Conservation (phyloP, 1,140 invertebrate genomes). For the Portunus trituberculatus region DNA sequence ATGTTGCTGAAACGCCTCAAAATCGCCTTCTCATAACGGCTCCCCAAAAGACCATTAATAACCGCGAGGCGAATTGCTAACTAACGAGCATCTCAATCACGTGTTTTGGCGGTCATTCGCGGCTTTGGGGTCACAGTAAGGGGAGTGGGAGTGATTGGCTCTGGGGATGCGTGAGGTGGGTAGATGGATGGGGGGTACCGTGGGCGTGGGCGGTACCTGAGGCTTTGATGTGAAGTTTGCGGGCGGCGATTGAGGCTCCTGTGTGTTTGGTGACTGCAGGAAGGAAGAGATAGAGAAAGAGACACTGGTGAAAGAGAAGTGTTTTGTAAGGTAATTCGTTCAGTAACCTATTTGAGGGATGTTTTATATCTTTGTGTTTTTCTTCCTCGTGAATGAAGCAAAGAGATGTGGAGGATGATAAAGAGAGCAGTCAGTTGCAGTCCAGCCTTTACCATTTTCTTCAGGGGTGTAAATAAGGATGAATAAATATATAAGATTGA, state of each 20-base stretch:
- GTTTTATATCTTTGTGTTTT: too few relatives aligned
- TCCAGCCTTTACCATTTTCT: too few relatives aligned
- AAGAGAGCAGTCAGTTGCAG: too few relatives aligned
- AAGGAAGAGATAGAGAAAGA: neutral
- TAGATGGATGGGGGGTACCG: neutral
- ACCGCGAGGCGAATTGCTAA: neutral
- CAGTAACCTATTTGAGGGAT: too few relatives aligned
- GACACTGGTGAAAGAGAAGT: too few relatives aligned
- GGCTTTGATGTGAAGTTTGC: neutral
- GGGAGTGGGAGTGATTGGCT: neutral
- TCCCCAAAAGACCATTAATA: neutral
- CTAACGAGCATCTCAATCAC: neutral
- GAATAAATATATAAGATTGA: too few relatives aligned
- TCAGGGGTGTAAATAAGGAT: too few relatives aligned
- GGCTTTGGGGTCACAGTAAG: neutral
- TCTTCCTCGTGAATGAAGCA: too few relatives aligned
- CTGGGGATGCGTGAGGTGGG: neutral
- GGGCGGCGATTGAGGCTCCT: neutral
- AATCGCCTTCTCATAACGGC: neutral
- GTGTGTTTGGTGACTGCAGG: neutral
- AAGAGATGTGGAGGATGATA: too few relatives aligned
- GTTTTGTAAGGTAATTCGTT: too few relatives aligned
- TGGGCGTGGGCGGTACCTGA: neutral
- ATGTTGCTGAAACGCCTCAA: neutral
- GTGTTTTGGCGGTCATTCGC: neutral